Evolutionary conservation across 1,140 invertebrate species (phyloP).

Genomic region (Drosophila bocqueti): DNA sequence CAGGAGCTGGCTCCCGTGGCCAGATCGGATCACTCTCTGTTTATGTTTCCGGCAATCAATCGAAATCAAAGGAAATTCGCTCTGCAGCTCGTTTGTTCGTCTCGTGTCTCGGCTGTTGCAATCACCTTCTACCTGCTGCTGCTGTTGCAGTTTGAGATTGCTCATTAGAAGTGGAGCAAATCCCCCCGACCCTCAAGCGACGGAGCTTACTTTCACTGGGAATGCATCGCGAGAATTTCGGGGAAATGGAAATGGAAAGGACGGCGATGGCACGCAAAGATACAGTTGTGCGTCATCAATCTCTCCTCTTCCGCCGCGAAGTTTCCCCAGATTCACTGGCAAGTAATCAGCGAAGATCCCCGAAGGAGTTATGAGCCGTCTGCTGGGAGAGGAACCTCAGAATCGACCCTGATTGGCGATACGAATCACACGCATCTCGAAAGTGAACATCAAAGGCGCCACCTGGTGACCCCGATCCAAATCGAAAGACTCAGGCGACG

Average conservation of each 20-base stretch:
- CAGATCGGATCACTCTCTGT: constrained; percentile 39
- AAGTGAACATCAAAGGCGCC: constrained; percentile 38
- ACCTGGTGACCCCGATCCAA: constrained; percentile 27
- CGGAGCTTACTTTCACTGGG: constrained; percentile 63
- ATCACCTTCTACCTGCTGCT: constrained; percentile 30
- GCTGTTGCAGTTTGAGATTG: constrained; percentile 16
- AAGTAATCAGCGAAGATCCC: constrained; percentile 8
- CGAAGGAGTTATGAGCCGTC: constrained; percentile 7
- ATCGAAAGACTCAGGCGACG: constrained; percentile 51
- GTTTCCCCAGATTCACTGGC: constrained; percentile 35
- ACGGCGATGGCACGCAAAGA: constrained; percentile 45
- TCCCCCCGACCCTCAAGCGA: not conserved
- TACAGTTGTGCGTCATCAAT: constrained; percentile 46
- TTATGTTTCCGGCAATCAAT: constrained; percentile 81
- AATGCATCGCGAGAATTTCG: constrained; percentile 43
- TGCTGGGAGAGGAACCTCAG: too few species aligned
- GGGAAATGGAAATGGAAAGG: constrained; percentile 48
- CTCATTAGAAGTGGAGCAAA: constrained; percentile 59
- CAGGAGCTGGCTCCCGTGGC: constrained; percentile 21
- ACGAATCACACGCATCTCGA: constrained; percentile 54
- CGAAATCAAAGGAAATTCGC: constrained; percentile 58
- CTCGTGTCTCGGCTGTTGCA: constrained; percentile 59
- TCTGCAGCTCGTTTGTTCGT: constrained; percentile 33
- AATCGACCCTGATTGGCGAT: constrained; percentile 59
- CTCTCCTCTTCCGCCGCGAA: not conserved